Base-by-base conservation (phyloP, 2,797 vertebrate genomes). In the Nannoperca obscura region DNA sequence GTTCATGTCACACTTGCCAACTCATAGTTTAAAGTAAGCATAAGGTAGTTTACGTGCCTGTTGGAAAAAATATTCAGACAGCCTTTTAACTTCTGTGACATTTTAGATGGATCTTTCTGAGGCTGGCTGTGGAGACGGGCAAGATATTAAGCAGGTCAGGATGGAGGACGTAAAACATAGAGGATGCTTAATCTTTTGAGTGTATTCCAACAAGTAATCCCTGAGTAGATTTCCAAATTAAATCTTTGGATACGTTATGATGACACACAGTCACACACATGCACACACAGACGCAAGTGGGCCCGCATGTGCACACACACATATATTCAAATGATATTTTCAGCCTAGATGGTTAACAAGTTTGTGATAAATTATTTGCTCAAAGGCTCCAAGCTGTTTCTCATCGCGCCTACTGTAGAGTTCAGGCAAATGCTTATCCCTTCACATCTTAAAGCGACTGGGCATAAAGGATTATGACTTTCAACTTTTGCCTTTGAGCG, bases 181-280 rank as follows among this genome's bases (percentile, higher is more conserved):
- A 93, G 91, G 90, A 92, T 88, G 93, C 90, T 90, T 94, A 93
- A 94, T 94, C 94, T 94, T 93, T 94, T 94, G 92, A 94, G 93
- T 92, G 91, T 92, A 93, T 92, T 93, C 92, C 92, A 93, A 91
- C 92, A 93, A 94, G 91, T 94, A 94, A 94, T 94, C 92, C 92
- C 91, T 93, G 88, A 93, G 92, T 93, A 94, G 92, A 92, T 94
- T 93, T 94, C 91, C 91, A 94, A 94, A 94, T 94, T 93, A 93
- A 93, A 93, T 89, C 92, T 93, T 91, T 92, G 88, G 88, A 93
- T 93, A 91, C 86, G 84, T 90, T 92, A 92, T 88, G 90, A 89
- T 91, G 89, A 91, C 84, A 86, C 82, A 84, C 84, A 80, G 57
- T 68, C 30, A 10, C 62, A 83, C 84, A 83, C 74, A 81, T 77